Evolutionary conservation across 1,140 invertebrate species (phyloP), one percentile per base, ranked within the genome.

Genomic region (Asbolus verrucosus): DNA sequence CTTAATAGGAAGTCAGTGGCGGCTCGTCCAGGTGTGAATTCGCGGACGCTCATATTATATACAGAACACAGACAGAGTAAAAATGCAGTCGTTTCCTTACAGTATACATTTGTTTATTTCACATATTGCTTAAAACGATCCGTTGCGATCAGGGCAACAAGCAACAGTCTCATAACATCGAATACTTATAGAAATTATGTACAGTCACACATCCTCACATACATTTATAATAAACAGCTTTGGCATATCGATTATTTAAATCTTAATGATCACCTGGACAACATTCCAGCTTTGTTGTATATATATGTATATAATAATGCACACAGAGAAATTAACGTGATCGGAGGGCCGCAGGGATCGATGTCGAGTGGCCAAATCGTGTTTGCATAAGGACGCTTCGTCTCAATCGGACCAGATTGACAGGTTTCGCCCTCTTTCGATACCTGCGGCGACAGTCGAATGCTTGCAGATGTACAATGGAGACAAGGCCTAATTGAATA

Each of bases 131-230:
- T 76, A 74, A 73, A 76, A 74, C 60, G 50, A 70, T 68, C 41
- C 63, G 69, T 73, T 75, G 65, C 71, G 66, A 72, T 38, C 63
- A 60, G 36, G 65, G 75, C 72, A 72, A 73, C 71, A 77, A 77
- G 78, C 77, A 81, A 81, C 78, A 81, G 77, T 81, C 79, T 79
- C 76, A 73, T 79, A 80, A 80, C 78, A 80, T 79, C 71, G 75
- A 79, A 77, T 79, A 78, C 74, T 78, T 78, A 78, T 74, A 71
- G 46, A 68, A 65, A 39, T 63, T 73, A 73, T 76, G 46, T 75
- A 76, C 76, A 77, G 43, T 69, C 73, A 76, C 67, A 72, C 75
- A 72, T 73, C 33, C 69, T 68, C 62, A 69, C 71, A 73, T 76
- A 71, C 73, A 71, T 63, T 67, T 60, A 70, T 62, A 71, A 59